Percentiles rank a stretch among this genome's conserved stretches.
phyloP scores from a whole-genome alignment of 2,888 invertebrate genomes.

The Artemia sinica region DNA sequence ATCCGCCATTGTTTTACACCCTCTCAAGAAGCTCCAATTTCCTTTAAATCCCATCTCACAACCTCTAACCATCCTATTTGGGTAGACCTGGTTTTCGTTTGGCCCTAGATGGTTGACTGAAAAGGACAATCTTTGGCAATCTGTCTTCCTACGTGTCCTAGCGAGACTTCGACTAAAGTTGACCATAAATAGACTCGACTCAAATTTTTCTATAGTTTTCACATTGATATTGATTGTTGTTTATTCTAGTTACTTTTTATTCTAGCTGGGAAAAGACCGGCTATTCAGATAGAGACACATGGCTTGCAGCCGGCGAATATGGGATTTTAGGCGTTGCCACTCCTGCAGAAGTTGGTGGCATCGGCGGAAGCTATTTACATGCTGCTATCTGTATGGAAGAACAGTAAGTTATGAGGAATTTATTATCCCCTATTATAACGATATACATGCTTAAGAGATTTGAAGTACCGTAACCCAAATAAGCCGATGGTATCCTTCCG shows the following conservation, averaged over 20 bases:
- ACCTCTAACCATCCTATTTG: not conserved
- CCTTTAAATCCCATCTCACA: too few relatives aligned
- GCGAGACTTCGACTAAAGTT: constrained; percentile 30
- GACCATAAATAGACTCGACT: constrained; percentile 25
- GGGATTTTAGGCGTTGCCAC: constrained; percentile 33
- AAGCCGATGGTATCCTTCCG: too few relatives aligned
- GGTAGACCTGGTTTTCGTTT: too few relatives aligned
- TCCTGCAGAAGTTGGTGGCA: constrained; percentile 32
- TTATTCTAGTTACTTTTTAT: not conserved
- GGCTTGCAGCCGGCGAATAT: constrained; percentile 32
- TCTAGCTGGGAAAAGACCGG: constrained; percentile 30
- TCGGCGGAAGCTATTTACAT: constrained; percentile 33
- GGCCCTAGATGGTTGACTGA: too few relatives aligned
- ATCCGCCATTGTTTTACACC: too few relatives aligned
- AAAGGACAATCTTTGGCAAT: too few relatives aligned
- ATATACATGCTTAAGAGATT: too few relatives aligned
- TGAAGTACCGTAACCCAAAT: too few relatives aligned
- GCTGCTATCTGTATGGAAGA: constrained; percentile 33
- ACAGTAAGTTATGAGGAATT: constrained; percentile 29
- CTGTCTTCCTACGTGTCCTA: constrained; percentile 28
- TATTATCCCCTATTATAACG: too few relatives aligned
- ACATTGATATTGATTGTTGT: not conserved
- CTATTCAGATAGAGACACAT: constrained; percentile 30
- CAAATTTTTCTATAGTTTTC: constrained; percentile 24
- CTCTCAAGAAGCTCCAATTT: too few relatives aligned